Percentiles rank a stretch among this genome's conserved stretches.
Evolutionary conservation across 2,113 vertebrate species (phyloP).

Genomic region (Xenus cinereus): DNA sequence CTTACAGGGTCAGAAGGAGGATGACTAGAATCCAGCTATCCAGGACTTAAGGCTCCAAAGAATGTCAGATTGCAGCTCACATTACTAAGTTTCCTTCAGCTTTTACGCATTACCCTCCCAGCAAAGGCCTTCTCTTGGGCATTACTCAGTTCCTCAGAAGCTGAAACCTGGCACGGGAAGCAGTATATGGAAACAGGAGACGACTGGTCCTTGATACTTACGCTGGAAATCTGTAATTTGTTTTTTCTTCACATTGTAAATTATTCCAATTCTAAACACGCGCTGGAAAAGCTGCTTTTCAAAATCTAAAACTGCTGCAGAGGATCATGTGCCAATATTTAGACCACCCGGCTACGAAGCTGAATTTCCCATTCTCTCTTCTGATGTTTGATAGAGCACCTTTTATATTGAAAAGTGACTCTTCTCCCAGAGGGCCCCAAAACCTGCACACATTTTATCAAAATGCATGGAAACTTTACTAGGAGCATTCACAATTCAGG

Average conservation of each 20-base stretch:
- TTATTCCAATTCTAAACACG: constrained; percentile 50
- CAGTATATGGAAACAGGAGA: neutral
- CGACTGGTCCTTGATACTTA: neutral
- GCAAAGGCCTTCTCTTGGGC: neutral
- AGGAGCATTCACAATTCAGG: neutral
- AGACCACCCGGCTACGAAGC: constrained; percentile 32
- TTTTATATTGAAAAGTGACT: neutral
- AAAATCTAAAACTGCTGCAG: constrained; percentile 60
- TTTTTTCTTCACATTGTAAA: constrained; percentile 51
- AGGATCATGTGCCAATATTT: constrained; percentile 37
- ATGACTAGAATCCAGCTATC: neutral
- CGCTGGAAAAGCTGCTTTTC: constrained; percentile 62
- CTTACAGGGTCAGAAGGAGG: neutral
- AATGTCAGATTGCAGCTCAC: neutral
- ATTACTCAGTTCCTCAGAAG: neutral
- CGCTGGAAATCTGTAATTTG: neutral
- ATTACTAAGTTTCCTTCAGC: neutral
- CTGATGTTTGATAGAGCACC: neutral
- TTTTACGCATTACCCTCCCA: neutral
- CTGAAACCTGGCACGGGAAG: neutral
- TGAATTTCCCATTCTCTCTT: constrained; percentile 2
- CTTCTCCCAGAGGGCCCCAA: neutral
- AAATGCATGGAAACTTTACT: neutral
- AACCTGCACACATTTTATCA: neutral
- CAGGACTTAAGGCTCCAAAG: neutral